Conservation (phyloP, 2,113 vertebrate genomes). For the Chlamydotis undulata region DNA sequence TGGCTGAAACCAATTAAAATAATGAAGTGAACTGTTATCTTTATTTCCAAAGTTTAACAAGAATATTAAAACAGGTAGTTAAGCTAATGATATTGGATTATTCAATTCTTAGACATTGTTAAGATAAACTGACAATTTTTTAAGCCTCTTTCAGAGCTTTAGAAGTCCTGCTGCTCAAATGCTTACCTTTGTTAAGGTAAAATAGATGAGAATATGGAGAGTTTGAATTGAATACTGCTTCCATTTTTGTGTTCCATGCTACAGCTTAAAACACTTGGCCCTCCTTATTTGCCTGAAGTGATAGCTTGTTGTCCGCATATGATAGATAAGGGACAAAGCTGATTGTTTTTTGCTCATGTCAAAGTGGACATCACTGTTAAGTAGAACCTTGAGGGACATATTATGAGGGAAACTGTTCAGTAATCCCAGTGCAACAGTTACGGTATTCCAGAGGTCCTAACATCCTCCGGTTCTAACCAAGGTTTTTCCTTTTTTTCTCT, state of each 20-base stretch:
- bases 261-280: not conserved
- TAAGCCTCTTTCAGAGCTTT: not conserved
- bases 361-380: not conserved
- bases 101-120: not conserved
- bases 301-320: not conserved
- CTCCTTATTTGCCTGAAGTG: not conserved
- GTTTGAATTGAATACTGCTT: not conserved
- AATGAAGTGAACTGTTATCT: not conserved
- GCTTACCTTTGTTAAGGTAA: not conserved
- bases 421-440: not conserved
- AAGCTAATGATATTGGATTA: not conserved
- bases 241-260: not conserved
- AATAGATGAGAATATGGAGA: not conserved
- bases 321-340: not conserved
- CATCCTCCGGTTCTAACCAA: not conserved
- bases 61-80: not conserved
- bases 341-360: not conserved
- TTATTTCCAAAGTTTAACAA: not conserved
- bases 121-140: not conserved
- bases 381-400: not conserved
- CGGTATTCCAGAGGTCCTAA: not conserved
- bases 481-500: not conserved
- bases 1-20: not conserved
- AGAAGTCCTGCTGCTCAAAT: not conserved
- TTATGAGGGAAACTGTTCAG: not conserved